Percentiles rank a stretch among this genome's conserved stretches.
These are phyloP conservation scores for Chymomyza caudatula DNA, from an alignment of 2,888 invertebrate genomes.

Conservation along the genomic window DNA sequence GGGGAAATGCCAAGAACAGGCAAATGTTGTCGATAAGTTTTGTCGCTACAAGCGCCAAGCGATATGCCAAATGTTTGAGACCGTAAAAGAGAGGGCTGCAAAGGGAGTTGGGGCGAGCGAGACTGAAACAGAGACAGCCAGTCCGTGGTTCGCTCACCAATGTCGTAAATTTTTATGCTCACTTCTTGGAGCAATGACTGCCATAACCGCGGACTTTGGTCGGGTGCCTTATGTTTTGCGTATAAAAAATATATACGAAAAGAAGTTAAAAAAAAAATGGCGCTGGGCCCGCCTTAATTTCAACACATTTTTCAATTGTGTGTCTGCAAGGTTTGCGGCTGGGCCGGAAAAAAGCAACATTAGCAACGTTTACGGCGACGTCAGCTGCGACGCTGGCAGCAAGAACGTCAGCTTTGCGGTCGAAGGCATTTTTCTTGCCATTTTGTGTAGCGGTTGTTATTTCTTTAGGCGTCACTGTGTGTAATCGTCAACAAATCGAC, in stretches of 20 bases:
- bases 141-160: slow-evolving; percentile 16
- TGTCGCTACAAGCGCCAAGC: slow-evolving; percentile 31
- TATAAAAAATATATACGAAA: slow-evolving; percentile 26
- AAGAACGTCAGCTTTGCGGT: slow-evolving; percentile 1
- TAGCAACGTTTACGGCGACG: slow-evolving; percentile 13
- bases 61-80: neutral
- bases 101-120: neutral
- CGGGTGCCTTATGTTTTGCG: slow-evolving; percentile 29
- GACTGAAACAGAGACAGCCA: neutral
- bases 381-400: neutral
- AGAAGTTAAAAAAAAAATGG: neutral
- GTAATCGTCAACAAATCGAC: slow-evolving; percentile 16
- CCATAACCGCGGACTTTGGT: neutral
- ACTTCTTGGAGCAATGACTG: slow-evolving; percentile 6
- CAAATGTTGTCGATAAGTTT: slow-evolving; percentile 55
- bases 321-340: slow-evolving; percentile 10
- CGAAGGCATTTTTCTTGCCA: slow-evolving; percentile 8
- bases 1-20: slow-evolving; percentile 25
- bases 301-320: slow-evolving; percentile 59
- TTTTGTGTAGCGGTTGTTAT: slow-evolving; percentile 27
- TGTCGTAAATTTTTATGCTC: slow-evolving; percentile 57
- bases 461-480: slow-evolving; percentile 12
- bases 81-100: neutral
- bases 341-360: slow-evolving; percentile 15
- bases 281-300: slow-evolving; percentile 28